phyloP scores from a whole-genome alignment of 2,113 vertebrate genomes.

The Hyaena hyaena region DNA sequence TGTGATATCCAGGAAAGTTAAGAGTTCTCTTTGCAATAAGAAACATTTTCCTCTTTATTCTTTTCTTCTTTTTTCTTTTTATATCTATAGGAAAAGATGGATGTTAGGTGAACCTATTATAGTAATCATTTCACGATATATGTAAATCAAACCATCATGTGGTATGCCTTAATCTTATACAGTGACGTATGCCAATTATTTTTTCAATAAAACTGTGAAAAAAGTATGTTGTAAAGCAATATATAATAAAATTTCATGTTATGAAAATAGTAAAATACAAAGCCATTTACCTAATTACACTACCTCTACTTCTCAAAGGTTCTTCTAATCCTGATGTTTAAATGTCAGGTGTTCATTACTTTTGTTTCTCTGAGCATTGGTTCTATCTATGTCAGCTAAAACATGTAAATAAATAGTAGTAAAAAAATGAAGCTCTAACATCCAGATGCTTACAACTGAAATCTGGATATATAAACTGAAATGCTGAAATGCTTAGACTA shows the following conservation, averaged over 20 bases:
- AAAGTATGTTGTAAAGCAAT: not conserved
- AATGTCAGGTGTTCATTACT: not conserved
- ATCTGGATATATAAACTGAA: not conserved
- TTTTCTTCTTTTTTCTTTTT: not conserved
- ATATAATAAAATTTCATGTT: not conserved
- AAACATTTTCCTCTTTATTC: not conserved
- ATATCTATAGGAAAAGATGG: not conserved
- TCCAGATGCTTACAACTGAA: not conserved
- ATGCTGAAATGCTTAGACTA: not conserved
- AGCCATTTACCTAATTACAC: not conserved
- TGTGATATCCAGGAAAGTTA: not conserved
- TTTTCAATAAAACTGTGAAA: not conserved
- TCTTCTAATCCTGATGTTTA: not conserved
- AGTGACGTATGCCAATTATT: not conserved
- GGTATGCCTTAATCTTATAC: not conserved
- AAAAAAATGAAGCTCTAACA: not conserved
- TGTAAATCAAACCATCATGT: not conserved
- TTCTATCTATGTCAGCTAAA: not conserved
- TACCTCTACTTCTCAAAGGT: not conserved
- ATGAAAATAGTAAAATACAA: not conserved
- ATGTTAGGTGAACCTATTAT: not conserved
- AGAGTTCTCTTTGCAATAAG: not conserved
- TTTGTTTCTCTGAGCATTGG: not conserved
- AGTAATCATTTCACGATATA: not conserved
- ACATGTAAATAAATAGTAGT: not conserved